A percentile compares a stretch with the other conserved stretches of the same genome.
These are phyloP conservation scores for Druon quercuslanigerum DNA, from an alignment of 1,140 invertebrate genomes.

Conservation along the genomic window DNA sequence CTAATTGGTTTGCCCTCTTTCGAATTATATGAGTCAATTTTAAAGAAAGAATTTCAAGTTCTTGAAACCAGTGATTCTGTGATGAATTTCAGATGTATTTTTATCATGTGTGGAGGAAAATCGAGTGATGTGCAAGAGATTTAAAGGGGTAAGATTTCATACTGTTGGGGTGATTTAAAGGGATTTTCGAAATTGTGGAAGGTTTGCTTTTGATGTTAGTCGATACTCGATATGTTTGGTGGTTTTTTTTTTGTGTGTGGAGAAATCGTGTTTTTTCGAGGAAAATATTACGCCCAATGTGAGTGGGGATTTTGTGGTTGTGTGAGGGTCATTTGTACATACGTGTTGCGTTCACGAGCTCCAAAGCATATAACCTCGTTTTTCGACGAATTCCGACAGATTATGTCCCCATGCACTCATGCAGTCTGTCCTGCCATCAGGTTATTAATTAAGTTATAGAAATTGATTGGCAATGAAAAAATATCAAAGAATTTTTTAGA, in stretches of 20 bases:
- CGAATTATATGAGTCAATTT: background rate
- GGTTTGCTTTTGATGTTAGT: background rate
- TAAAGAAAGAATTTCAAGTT: background rate
- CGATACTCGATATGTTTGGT: background rate
- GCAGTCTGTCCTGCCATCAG: no score
- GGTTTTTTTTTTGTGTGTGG: no score
- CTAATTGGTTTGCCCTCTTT: background rate
- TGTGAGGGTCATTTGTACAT: constrained; percentile 23
- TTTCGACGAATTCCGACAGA: constrained; percentile 15
- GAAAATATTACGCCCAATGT: constrained; percentile 16
- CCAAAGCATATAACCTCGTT: constrained; percentile 28
- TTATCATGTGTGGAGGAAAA: background rate
- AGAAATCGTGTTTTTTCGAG: background rate
- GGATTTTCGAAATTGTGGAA: background rate
- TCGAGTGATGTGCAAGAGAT: background rate
- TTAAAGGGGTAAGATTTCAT: background rate
- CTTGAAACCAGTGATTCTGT: background rate
- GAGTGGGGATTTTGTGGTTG: background rate
- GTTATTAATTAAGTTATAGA: no score
- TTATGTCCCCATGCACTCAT: background rate
- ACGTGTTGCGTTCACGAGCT: constrained; percentile 28
- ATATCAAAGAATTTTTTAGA: no score
- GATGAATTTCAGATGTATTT: background rate
- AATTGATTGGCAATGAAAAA: no score
- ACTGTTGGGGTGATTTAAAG: background rate